These are phyloP conservation scores for Alosa sapidissima DNA, from an alignment of 2,797 vertebrate genomes.

Conservation along the genomic window DNA sequence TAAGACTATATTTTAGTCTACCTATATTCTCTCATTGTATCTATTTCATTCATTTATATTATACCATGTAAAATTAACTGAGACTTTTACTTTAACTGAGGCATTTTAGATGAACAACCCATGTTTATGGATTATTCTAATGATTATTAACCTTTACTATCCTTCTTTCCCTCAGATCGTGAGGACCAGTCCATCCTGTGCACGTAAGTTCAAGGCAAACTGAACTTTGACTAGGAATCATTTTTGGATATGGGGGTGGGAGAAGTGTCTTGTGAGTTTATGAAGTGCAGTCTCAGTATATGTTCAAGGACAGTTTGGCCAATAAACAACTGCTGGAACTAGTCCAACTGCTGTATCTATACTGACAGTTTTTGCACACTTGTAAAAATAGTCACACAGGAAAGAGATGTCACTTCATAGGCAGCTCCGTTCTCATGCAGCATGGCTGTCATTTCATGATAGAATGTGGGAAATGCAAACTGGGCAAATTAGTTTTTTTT, in stretches of 20 bases:
- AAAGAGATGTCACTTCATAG: background rate
- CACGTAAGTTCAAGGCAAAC: conserved; percentile 83
- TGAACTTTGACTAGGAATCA: background rate
- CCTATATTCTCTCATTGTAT: background rate
- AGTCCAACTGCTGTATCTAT: no score
- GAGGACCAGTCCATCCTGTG: conserved; percentile 98
- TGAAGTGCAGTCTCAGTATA: no score
- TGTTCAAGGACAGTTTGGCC: no score
- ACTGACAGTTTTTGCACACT: no score
- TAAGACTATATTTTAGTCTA: background rate
- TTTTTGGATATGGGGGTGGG: background rate
- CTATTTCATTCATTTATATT: background rate
- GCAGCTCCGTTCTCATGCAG: background rate
- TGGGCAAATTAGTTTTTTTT: no score
- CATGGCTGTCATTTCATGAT: background rate
- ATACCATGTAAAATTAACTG: background rate
- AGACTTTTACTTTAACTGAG: no score
- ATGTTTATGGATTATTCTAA: no score
- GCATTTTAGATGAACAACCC: background rate
- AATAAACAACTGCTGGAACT: no score
- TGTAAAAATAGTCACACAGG: background rate
- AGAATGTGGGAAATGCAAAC: background rate
- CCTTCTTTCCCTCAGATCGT: conserved; percentile 68
- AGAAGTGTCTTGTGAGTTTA: background rate
- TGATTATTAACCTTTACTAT: background rate